Evolutionary conservation across 2,888 invertebrate species (phyloP), one percentile per base, ranked within the genome.

Genomic region (Pycnomerus fuliginosus): DNA sequence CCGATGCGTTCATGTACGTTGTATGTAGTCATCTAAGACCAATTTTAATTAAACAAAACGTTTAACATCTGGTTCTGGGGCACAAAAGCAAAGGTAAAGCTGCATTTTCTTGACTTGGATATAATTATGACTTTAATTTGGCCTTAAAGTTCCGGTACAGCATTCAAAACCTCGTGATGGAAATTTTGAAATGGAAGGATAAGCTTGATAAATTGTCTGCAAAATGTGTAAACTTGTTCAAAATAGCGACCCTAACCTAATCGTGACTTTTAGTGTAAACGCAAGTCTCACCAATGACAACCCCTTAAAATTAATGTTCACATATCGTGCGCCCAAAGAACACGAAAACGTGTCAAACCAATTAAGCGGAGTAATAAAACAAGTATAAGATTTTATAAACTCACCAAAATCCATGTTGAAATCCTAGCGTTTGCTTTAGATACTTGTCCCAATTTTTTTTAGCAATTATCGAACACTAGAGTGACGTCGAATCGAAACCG

Each of bases 371-470:
- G 20, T 23, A 24, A 42, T 35, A 43, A 43, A 43, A 36, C 13
- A 24, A n/a, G 32, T 12, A 40, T 32, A 38, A 39, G n/a, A 41
- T 33, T 32, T 31, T 25, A 32, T 41, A 44, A 47, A 58, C 58
- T 58, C 41, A 58, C 58, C 56, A 42, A 25, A 32, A 33, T 36
- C 42, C 53, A 51, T 50, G 54, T 50, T 36, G 52, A 39, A 31
- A 44, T 50, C 48, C 55, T 56, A 55, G 39, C n/a, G 44, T 54
- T 34, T 17, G 23, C 3, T 16, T 14, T 7, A 20, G 14, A 24
- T 38, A 33, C 16, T 14, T 16, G n/a, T 10, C 13, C 16, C 10
- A 38, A 38, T 31, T 15, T 20, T 17, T n/a, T 1, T 15, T 14
- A 14, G 31, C 14, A 8, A 31, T n/a, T 17, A 27, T 25, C 33